These are phyloP conservation scores for Gastrophysa polygoni DNA, from an alignment of 2,888 invertebrate species.

Conservation along the genomic window DNA sequence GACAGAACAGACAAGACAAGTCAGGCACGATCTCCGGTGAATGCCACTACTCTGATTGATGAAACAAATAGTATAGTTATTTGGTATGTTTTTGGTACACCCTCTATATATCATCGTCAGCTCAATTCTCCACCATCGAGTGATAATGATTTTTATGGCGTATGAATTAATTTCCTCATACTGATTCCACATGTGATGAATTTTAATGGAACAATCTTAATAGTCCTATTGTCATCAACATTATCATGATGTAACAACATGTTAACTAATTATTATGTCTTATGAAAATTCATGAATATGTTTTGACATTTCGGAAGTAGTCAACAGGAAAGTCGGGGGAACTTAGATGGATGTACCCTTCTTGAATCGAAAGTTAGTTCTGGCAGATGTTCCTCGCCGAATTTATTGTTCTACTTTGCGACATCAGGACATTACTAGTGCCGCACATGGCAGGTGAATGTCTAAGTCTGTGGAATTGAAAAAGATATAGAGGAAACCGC, in stretches of 20 bases:
- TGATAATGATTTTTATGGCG: too few species aligned
- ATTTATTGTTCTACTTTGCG: conserved; percentile 44
- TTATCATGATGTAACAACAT: neutral
- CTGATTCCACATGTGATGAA: neutral
- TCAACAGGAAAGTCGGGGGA: neutral
- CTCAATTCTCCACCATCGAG: too few species aligned
- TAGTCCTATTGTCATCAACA: neutral
- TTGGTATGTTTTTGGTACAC: too few species aligned
- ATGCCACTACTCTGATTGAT: too few species aligned
- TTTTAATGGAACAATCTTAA: neutral
- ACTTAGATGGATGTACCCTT: conserved; percentile 42
- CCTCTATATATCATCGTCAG: too few species aligned
- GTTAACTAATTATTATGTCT: neutral
- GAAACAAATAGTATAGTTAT: too few species aligned
- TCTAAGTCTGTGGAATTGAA: conserved; percentile 12
- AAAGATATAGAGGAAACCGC: conserved; percentile 15
- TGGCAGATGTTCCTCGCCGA: conserved; percentile 41
- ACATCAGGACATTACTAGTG: conserved; percentile 23
- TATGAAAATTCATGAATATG: neutral
- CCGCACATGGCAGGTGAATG: conserved; percentile 31
- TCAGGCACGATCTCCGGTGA: too few species aligned
- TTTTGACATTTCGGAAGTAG: neutral
- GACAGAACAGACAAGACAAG: too few species aligned
- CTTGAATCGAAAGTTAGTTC: conserved; percentile 33
- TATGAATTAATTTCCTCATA: too few species aligned